Conservation (phyloP, 2,113 vertebrate genomes). For the Alligator mississippiensis region DNA sequence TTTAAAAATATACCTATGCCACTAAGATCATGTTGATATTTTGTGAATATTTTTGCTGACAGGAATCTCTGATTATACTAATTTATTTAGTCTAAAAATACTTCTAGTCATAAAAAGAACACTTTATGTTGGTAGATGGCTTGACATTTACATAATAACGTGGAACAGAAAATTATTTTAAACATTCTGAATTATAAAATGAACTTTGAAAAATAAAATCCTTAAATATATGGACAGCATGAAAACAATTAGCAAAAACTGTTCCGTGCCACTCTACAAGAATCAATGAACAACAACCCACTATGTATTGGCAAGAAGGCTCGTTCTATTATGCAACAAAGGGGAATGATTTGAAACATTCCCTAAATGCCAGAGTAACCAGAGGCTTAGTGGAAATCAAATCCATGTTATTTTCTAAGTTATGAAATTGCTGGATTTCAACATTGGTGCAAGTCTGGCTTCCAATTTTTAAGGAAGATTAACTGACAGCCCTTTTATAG, state of each 20-base stretch:
- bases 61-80: slow-evolving; percentile 9
- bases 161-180: background rate
- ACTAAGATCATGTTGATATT: background rate
- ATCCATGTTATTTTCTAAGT: background rate
- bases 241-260: background rate
- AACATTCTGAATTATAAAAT: background rate
- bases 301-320: background rate
- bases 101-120: slow-evolving; percentile 6
- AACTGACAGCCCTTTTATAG: background rate
- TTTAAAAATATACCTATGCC: background rate
- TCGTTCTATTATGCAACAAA: slow-evolving; percentile 1
- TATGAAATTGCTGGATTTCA: slow-evolving; percentile 4
- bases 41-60: background rate
- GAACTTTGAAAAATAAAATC: background rate
- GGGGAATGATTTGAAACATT: background rate
- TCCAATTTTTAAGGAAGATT: slow-evolving; percentile 23
- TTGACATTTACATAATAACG: slow-evolving; percentile 14
- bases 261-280: background rate
- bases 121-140: background rate
- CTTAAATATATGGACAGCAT: background rate
- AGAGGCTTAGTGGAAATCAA: background rate
- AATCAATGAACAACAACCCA: background rate
- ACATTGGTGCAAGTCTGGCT: background rate
- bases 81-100: background rate
- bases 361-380: rapidly evolving